Evolutionary conservation across 2,888 invertebrate genomes (phyloP).

Genomic region (Agrotis puta): DNA sequence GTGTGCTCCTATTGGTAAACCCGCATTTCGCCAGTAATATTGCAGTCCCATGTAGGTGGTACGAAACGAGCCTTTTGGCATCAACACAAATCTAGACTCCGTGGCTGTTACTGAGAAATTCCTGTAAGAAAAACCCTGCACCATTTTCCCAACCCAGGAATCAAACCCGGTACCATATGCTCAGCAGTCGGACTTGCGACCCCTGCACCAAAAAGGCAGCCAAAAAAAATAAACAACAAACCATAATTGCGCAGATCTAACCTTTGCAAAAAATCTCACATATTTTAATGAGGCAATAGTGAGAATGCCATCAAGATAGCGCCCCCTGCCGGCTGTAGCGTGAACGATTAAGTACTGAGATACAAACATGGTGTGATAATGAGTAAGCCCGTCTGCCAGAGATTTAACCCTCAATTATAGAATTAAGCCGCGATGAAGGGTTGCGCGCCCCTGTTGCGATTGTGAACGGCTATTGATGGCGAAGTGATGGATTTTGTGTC

Average conservation of each 20-base stretch:
- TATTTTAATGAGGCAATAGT: slow-evolving; percentile 64
- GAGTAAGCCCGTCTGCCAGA: slow-evolving; percentile 84
- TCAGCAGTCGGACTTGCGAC: too few species aligned
- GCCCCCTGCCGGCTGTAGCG: slow-evolving; percentile 59
- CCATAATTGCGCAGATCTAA: neutral
- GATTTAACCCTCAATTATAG: slow-evolving; percentile 91
- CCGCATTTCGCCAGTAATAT: too few species aligned
- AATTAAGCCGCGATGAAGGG: slow-evolving; percentile 89
- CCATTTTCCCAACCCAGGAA: too few species aligned
- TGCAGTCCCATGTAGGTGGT: too few species aligned
- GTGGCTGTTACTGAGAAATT: too few species aligned
- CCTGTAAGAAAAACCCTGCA: too few species aligned
- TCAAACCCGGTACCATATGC: too few species aligned
- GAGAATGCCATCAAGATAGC: slow-evolving; percentile 81
- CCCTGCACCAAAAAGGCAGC: too few species aligned
- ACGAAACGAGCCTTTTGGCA: too few species aligned
- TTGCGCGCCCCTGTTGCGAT: slow-evolving; percentile 80
- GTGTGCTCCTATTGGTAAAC: too few species aligned
- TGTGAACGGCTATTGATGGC: slow-evolving; percentile 75
- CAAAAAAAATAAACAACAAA: neutral
- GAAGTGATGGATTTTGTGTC: slow-evolving; percentile 61
- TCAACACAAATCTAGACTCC: too few species aligned
- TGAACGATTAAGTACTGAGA: slow-evolving; percentile 71
- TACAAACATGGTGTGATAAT: slow-evolving; percentile 84
- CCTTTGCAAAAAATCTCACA: slow-evolving; percentile 14